A percentile compares a stretch with the other conserved stretches of the same genome.
These are phyloP conservation scores for Onychostoma macrolepis DNA, from an alignment of 2,113 vertebrate genomes.

Conservation along the genomic window DNA sequence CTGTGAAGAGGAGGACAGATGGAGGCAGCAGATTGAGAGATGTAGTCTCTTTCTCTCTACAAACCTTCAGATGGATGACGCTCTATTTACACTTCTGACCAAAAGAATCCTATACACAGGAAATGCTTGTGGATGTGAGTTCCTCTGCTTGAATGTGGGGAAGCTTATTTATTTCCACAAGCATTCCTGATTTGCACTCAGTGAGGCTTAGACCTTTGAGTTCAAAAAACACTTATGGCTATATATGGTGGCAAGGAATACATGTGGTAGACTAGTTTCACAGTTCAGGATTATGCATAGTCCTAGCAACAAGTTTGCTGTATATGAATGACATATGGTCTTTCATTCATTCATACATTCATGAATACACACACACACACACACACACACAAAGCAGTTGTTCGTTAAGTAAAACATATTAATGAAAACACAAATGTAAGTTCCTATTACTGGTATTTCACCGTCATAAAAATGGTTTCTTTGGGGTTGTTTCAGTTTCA, in stretches of 20 bases:
- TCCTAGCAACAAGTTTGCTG: background rate
- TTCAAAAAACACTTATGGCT: conserved; percentile 77
- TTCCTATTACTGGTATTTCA: too few relatives aligned
- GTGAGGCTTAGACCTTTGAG: conserved; percentile 74
- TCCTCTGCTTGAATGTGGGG: conserved; percentile 87
- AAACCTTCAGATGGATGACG: conserved; percentile 65
- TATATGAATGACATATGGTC: too few relatives aligned
- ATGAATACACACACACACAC: too few relatives aligned
- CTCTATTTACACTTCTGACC: conserved; percentile 77
- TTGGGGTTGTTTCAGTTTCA: background rate
- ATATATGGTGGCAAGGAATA: conserved; percentile 86
- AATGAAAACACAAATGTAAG: too few relatives aligned
- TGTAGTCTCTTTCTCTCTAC: conserved; percentile 45
- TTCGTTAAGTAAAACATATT: too few relatives aligned
- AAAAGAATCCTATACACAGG: conserved; percentile 79
- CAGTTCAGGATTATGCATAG: conserved; percentile 2
- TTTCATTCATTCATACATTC: too few relatives aligned
- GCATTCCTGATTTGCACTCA: conserved; percentile 94
- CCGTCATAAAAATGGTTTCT: too few relatives aligned
- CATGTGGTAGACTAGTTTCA: conserved; percentile 56
- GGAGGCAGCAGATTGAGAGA: conserved; percentile 44
- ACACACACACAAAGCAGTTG: too few relatives aligned
- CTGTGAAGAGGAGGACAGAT: conserved; percentile 50
- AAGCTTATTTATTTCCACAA: conserved; percentile 95
- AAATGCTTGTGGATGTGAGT: conserved; percentile 79